Base-by-base conservation (phyloP, 2,113 vertebrate species). In the Catagonus wagneri region DNA sequence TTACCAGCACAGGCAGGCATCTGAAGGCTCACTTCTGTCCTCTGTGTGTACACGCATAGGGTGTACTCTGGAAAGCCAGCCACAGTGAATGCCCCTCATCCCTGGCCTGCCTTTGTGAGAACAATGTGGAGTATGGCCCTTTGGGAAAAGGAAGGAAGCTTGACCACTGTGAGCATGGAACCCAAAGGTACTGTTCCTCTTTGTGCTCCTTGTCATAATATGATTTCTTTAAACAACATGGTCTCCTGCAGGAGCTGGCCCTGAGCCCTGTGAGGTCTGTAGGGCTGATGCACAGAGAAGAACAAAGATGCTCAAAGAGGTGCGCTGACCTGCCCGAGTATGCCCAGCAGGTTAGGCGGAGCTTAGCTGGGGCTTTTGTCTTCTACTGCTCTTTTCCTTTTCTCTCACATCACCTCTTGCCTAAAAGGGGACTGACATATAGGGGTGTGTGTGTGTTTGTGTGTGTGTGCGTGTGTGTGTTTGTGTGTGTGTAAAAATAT, bases 11-110 rank as follows among this genome's bases (percentile, higher is more conserved):
- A 34, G n/a, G 20, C 12, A 14, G 68, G 27, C 6, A 1, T 22
- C 12, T 7, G 69, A 39, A 66, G 63, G 2, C 27, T 7, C 22
- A 10, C 76, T 10, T 10, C 3, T 2, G 3, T 10, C 72, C 15
- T 27, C 34, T 52, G 10, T 3, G 0, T n/a, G 34, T 15, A 23
- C 1, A 9, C 63, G 27, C n/a, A 0, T 1, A 6, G 54, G 1
- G 32, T 1, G 1, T 8, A 15, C 27, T 74, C 83, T 78, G 50
- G 50, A 79, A 88, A 87, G 58, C 34, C 19, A 23, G 72, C 44
- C 12, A 36, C 63, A 32, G 75, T 32, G 11, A 17, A 20, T 1
- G 16, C 25, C 39, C 56, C n/a, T 34, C 39, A 11, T 22, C 75
- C 19, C 68, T 54, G 60, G 81, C 39, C 34, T 72, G 11, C 78